These are phyloP conservation scores for Lasioglossum leucozonium DNA, from an alignment of 2,888 invertebrate genomes.

Conservation along the genomic window DNA sequence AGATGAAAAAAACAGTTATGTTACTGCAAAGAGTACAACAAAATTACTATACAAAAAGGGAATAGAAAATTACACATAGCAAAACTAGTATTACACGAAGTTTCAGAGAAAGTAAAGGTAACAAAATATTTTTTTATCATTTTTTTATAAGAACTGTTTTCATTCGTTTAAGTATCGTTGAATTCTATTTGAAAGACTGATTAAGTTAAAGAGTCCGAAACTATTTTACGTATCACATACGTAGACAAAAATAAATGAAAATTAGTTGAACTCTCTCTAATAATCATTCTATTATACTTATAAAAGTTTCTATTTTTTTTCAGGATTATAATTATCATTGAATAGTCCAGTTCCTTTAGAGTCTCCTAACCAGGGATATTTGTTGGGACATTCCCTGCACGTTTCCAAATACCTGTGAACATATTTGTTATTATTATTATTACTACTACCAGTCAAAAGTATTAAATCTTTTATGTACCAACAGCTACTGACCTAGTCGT, in stretches of 20 bases:
- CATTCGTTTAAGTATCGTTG: conserved; percentile 6
- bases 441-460: conserved; percentile 14
- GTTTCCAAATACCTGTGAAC: conserved; percentile 92
- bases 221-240: conserved; percentile 40
- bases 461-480: neutral
- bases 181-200: conserved; percentile 14
- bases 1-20: conserved; percentile 18
- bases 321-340: conserved; percentile 92
- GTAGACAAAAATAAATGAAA: conserved; percentile 57
- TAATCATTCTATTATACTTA: conserved; percentile 56
- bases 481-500: conserved; percentile 87
- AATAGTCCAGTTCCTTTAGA: conserved; percentile 93
- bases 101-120: conserved; percentile 10
- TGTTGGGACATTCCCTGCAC: conserved; percentile 93
- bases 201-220: conserved; percentile 14
- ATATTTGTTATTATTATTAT: conserved; percentile 19
- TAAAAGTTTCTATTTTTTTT: conserved; percentile 83
- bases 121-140: neutral
- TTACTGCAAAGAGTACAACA: conserved; percentile 17
- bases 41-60: conserved; percentile 7
- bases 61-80: conserved; percentile 26
- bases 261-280: conserved; percentile 51
- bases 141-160: conserved; percentile 26
- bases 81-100: conserved; percentile 8
- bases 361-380: conserved; percentile 95